phyloP scores from a whole-genome alignment of 2,888 invertebrate species.

The Ochropacha duplaris region DNA sequence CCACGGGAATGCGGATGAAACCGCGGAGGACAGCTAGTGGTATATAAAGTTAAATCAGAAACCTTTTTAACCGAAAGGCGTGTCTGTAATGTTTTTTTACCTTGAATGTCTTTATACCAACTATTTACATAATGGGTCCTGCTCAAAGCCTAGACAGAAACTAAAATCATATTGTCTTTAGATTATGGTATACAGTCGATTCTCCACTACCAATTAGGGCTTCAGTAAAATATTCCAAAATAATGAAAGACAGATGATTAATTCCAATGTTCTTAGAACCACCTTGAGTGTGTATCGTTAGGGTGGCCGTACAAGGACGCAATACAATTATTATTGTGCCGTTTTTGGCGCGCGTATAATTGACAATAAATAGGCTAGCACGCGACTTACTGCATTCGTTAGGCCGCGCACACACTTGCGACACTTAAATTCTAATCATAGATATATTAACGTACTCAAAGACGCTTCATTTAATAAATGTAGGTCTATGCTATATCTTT shows the following conservation, averaged over 20 bases:
- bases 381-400: conserved; percentile 34
- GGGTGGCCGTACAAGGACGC: conserved; percentile 44
- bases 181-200: too few species aligned
- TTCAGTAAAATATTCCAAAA: not conserved
- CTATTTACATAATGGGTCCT: too few species aligned
- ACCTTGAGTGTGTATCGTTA: conserved; percentile 35
- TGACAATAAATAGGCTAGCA: conserved; percentile 57
- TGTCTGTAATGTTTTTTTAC: too few species aligned
- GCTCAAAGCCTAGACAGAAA: too few species aligned
- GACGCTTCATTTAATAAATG: too few species aligned
- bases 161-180: too few species aligned
- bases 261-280: conserved; percentile 6
- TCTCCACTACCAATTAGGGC: not conserved
- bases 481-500: too few species aligned
- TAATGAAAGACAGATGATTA: not conserved
- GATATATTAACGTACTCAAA: not conserved
- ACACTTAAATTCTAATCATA: not conserved
- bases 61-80: too few species aligned
- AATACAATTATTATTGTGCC: conserved; percentile 48
- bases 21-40: too few species aligned
- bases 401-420: conserved; percentile 26
- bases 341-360: conserved; percentile 61
- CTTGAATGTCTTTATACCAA: too few species aligned
- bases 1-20: too few species aligned
- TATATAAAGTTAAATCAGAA: too few species aligned